A percentile compares a stretch with the other conserved stretches of the same genome.
phyloP scores from a whole-genome alignment of 2,797 vertebrate genomes.

The Anolis apletophallus region DNA sequence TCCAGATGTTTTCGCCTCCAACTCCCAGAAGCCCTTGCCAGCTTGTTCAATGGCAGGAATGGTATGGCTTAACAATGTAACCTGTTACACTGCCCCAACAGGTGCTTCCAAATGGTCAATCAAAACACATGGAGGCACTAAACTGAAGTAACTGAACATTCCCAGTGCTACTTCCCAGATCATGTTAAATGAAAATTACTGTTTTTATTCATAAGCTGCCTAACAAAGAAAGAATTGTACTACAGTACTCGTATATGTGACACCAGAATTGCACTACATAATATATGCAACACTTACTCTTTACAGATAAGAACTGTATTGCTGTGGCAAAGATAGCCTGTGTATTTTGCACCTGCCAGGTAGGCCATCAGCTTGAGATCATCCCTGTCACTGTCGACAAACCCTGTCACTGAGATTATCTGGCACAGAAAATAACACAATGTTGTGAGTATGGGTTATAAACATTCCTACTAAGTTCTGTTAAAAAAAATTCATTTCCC shows the following conservation, averaged over 20 bases:
- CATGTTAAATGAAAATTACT: neutral
- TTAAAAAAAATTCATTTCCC: neutral
- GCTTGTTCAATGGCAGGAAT: too few relatives aligned
- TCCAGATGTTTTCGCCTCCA: too few relatives aligned
- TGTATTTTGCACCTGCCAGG: conserved; percentile 93
- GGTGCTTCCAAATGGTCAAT: neutral
- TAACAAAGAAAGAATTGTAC: neutral
- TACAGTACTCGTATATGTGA: neutral
- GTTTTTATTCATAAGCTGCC: neutral
- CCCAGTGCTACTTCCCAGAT: neutral
- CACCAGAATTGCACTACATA: neutral
- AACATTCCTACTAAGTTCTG: neutral
- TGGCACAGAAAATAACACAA: conserved; percentile 61
- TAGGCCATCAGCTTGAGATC: conserved; percentile 97
- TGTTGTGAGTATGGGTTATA: neutral
- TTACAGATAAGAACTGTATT: conserved; percentile 98
- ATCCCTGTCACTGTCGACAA: conserved; percentile 93
- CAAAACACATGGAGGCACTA: neutral
- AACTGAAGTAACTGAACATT: neutral
- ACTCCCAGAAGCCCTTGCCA: too few relatives aligned
- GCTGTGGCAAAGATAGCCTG: conserved; percentile 94
- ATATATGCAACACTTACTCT: conserved; percentile 84
- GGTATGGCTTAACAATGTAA: fast-evolving
- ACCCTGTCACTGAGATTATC: conserved; percentile 97
- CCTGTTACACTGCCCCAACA: neutral